Percentiles rank a stretch among this genome's conserved stretches.
Evolutionary conservation across 2,113 vertebrate species (phyloP).

Genomic region (Eptesicus fuscus): DNA sequence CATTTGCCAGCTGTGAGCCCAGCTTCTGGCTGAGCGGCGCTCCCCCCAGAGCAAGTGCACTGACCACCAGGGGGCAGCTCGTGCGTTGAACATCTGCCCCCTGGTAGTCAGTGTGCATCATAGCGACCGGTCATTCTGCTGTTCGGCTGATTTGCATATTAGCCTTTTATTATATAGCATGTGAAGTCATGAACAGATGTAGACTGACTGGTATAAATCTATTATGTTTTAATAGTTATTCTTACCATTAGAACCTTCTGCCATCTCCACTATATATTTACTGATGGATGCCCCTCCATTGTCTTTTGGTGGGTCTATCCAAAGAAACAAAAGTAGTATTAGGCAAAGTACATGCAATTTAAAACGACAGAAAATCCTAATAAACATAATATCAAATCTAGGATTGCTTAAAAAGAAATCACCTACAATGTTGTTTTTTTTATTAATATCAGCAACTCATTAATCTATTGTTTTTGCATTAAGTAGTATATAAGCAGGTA

Average conservation of each 20-base stretch:
- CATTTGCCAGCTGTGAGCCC: too few species aligned
- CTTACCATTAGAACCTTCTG: constrained; percentile 90
- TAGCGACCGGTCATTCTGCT: too few species aligned
- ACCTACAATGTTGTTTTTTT: neutral
- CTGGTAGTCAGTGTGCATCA: too few species aligned
- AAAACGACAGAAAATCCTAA: neutral
- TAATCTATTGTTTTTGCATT: neutral
- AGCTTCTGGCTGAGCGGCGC: too few species aligned
- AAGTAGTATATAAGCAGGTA: neutral
- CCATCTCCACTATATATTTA: constrained; percentile 92
- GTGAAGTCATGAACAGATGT: neutral
- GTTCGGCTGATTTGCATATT: too few species aligned
- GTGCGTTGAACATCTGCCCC: too few species aligned
- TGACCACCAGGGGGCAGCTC: too few species aligned
- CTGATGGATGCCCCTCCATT: constrained; percentile 91
- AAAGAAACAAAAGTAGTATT: constrained; percentile 54
- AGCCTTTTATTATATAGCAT: too few species aligned
- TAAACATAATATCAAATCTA: neutral
- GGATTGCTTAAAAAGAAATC: neutral
- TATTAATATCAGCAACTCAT: neutral
- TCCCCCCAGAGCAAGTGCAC: too few species aligned
- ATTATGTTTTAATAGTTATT: constrained; percentile 29
- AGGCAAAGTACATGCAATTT: constrained; percentile 43
- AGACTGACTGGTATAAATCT: neutral
- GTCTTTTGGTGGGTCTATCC: constrained; percentile 93